phyloP scores from a whole-genome alignment of 2,888 invertebrate species.

The Nomada flava region DNA sequence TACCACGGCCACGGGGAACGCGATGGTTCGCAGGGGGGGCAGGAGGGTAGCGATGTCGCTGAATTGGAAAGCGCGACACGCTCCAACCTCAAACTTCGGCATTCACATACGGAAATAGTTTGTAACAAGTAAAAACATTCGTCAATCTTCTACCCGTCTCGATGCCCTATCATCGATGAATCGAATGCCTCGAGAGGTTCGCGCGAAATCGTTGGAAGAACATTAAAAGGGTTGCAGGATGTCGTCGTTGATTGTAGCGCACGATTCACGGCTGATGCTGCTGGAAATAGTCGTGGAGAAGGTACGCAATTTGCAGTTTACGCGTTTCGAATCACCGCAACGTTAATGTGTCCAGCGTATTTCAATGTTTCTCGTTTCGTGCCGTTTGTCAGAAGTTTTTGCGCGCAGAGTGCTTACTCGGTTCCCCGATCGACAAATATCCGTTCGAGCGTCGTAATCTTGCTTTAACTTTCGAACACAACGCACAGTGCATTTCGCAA shows the following conservation, averaged over 20 bases:
- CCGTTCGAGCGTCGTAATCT: too few relatives aligned
- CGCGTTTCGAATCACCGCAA: not conserved
- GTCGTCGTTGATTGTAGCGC: slow-evolving; percentile 76
- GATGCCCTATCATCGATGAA: slow-evolving; percentile 32
- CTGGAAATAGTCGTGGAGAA: slow-evolving; percentile 77
- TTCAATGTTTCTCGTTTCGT: not conserved
- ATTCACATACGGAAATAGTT: slow-evolving; percentile 30
- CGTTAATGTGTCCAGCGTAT: not conserved
- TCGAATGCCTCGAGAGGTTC: slow-evolving; percentile 18
- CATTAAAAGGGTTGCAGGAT: slow-evolving; percentile 57
- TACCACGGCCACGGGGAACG: not conserved
- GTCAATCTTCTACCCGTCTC: slow-evolving; percentile 15
- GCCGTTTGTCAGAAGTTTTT: too few relatives aligned
- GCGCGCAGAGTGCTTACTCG: too few relatives aligned
- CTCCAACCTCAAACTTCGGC: slow-evolving; percentile 54
- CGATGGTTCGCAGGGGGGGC: not conserved
- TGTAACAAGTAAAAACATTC: slow-evolving; percentile 45
- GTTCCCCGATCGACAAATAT: too few relatives aligned
- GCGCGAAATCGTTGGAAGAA: slow-evolving; percentile 11
- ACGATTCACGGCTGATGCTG: slow-evolving; percentile 78
- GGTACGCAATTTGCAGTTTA: slow-evolving; percentile 63
- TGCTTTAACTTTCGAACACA: too few relatives aligned
- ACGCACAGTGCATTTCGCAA: too few relatives aligned
- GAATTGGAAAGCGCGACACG: slow-evolving; percentile 44
- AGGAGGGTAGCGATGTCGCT: slow-evolving; percentile 47